Base-by-base conservation (phyloP, 2,113 vertebrate genomes). In the Percina caprodes region DNA sequence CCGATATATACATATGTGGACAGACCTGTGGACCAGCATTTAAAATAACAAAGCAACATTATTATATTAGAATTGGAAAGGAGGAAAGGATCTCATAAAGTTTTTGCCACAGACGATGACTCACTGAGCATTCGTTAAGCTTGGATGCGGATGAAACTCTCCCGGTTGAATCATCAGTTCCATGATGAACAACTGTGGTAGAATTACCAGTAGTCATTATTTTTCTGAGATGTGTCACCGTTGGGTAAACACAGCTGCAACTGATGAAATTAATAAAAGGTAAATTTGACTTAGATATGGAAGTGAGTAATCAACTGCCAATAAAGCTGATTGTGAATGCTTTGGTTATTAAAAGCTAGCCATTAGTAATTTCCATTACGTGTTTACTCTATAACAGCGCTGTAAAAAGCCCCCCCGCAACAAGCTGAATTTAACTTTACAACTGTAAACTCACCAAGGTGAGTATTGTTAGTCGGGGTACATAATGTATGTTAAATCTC, bases 321-420 rank as follows among this genome's bases (percentile, higher is more conserved):
- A 55, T 76, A 63, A 33, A 63, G 49, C 12, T 1, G 23, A 11
- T 15, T 56, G 30, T 21, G 0, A 61, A 14, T 21, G 3, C 19
- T 49, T 49, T 30, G 1, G n/a, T 67, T 16, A 59, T 26, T 46
- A 65, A 10, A 59, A 26, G 4, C 3, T 18, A 11, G 6, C 42
- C 4, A 26, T 78, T 54, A 51, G 42, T 74, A 9, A n/a, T n/a
- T 77, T 45, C 42, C 45, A 80, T 77, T 24, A 72, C 77, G 69
- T 74, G 74, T 86, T 73, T 69, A 54, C 55, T 42, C 67, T 65
- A 80, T 80, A 80, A 24, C 11, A 10, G 16, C 15, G 11, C 39
- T 51, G 35, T 45, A 39, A 21, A 48, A 45, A 24, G 24, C 30
- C 30, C 23, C 6, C 4, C 6, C 3, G 5, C 10, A n/a, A 6